A percentile compares a stretch with the other conserved stretches of the same genome.
Evolutionary conservation across 2,888 invertebrate species (phyloP).

Genomic region (Schrankia costaestrigalis): DNA sequence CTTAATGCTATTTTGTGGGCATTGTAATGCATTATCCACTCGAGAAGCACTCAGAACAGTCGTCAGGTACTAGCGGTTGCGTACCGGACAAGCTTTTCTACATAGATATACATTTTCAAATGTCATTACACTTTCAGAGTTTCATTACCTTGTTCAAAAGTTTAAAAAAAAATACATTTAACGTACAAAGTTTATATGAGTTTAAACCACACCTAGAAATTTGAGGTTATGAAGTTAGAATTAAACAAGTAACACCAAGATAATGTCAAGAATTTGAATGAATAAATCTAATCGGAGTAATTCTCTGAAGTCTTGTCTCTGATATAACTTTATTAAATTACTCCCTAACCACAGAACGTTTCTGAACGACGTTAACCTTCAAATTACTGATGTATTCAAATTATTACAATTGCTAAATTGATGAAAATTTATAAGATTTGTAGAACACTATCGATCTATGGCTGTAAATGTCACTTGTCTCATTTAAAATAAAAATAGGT

Average conservation of each 20-base stretch:
- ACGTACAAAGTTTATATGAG: too few species aligned
- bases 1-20: constrained; percentile 37
- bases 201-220: too few species aligned
- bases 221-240: too few species aligned
- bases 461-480: too few species aligned
- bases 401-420: constrained; percentile 35
- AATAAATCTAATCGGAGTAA: not conserved
- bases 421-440: constrained; percentile 27
- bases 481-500: too few species aligned
- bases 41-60: constrained; percentile 32
- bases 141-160: too few species aligned
- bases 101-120: constrained; percentile 1
- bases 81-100: not conserved
- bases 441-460: too few species aligned
- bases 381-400: constrained; percentile 39
- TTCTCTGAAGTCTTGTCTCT: not conserved
- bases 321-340: constrained; percentile 19
- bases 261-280: not conserved
- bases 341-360: constrained; percentile 8
- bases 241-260: too few species aligned
- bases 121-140: not conserved
- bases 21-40: constrained; percentile 41
- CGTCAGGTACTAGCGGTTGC: constrained; percentile 11
- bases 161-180: too few species aligned
- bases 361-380: constrained; percentile 17